Base-by-base conservation (phyloP, 2,113 vertebrate species). In the Eptesicus fuscus region DNA sequence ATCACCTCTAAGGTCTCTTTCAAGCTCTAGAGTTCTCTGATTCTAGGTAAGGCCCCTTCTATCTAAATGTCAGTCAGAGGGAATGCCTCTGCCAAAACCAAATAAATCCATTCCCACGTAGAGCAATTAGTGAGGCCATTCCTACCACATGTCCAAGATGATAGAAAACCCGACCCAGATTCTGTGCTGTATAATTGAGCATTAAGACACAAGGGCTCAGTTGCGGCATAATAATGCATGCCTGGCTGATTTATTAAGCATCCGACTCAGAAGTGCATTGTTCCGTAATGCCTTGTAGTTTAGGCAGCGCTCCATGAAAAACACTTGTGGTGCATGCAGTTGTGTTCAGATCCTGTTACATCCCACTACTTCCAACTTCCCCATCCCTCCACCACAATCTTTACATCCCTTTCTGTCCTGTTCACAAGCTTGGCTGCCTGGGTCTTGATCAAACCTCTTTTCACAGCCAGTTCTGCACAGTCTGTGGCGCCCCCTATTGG, bases 241-340 rank as follows among this genome's bases (percentile, higher is more conserved):
- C 91, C 96, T 96, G 93, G 96, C 93, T 98, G 97, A 88, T 97
- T 97, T 97, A 98, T 97, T 96, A 97, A 97, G 90, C 96, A 84
- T 69, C 78, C 94, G 51, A 82, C 95, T 98, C 92, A 92, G 74
- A 95, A 22, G 1, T 2, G 51, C 88, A 88, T 97, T 96, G 91
- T 95, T 94, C 91, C 6, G 1, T 59, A 94, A 88, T 74, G 95
- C 95, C 73, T 87, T 84, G 51, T 76, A 96, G 93, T 94, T 93
- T 20, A 93, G 97, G 95, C 92, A 95, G 84, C 17, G 28, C 89
- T 97, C 92, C 96, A 97, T 84, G 44, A 79, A 93, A 95, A 97
- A 97, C 95, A 94, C 74, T 89, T 65, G 79, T 25, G 78, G 80
- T 44, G 95, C 84, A 32, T 65, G 83, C 92, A 37, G 69, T 84